Base-by-base conservation (phyloP, 2,888 invertebrate species). In the Rambutsinella grinnellia region DNA sequence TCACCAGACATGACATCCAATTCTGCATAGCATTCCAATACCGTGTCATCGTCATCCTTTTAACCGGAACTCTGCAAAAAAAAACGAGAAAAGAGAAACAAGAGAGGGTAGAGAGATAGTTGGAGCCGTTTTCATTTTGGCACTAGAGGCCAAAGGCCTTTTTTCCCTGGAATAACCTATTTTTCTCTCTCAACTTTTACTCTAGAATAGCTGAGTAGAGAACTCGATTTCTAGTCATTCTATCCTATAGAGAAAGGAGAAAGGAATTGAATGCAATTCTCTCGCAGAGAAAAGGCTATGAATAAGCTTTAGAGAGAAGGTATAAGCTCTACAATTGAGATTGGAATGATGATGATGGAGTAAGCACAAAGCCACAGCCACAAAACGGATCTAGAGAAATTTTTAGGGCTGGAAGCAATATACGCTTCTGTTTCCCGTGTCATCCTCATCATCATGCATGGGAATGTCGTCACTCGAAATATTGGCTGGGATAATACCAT, bases 1-100 rank as follows among this genome's bases (percentile, higher is more conserved):
- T 68, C 60, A 69, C 62, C 47, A 56, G 69, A 69, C 76, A 76
- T 68, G 68, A 62, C 57, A 63, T 68, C 57, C 54, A 62, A 63
- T 67, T 67, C 67, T 58, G 67, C 67, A 67, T 67, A 49, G 57
- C 67, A 66, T 21, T 23, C 53, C 24, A 61, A 51, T 44, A 36
- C 21, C 62, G 19, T 23, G 54, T 24, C 66, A 24, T 60, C 57
- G 2, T 57, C 44, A 19, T 46, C 10, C 21, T 57, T 36, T 27
- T 57, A n/a, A 8, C 27, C 26, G 21, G 54, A 24, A 54, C 23
- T 54, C 54, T 23, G 23, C 17, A 54, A 21, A 19, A 21, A 21
- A 21, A 10, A 21, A 23, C 5, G 57, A 17, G 27, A 28, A 3
- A 8, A 36, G 36, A 36, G 3, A 58, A 28, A 28, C 6, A 58